Evolutionary conservation across 1,140 invertebrate genomes (phyloP).

Genomic region (Neelides sp.): DNA sequence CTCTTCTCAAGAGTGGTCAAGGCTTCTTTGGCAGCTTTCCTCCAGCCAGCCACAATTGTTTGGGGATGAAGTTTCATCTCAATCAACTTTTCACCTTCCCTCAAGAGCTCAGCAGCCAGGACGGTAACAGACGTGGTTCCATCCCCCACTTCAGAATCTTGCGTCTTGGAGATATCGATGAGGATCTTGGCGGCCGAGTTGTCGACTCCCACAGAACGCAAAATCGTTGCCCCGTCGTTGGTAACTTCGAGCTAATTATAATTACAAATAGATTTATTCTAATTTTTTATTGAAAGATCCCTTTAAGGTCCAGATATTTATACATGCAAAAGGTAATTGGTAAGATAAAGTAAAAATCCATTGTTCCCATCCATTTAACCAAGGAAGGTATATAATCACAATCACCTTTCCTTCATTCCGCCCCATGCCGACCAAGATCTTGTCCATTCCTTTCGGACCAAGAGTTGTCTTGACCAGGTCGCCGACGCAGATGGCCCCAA

Average conservation of each 20-base stretch:
- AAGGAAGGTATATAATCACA: neutral
- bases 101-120: slow-evolving; percentile 83
- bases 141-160: slow-evolving; percentile 99
- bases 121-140: slow-evolving; percentile 98
- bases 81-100: slow-evolving; percentile 89
- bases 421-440: slow-evolving; percentile 82
- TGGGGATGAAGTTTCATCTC: slow-evolving; percentile 95
- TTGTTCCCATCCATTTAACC: neutral
- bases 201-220: slow-evolving; percentile 92
- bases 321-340: too few relatives aligned
- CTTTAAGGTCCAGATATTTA: too few relatives aligned
- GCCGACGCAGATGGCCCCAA: slow-evolving; percentile 95
- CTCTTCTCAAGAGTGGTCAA: slow-evolving; percentile 61
- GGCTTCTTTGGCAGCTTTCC: slow-evolving; percentile 70
- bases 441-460: slow-evolving; percentile 99
- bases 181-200: slow-evolving; percentile 98
- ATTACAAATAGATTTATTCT: too few relatives aligned
- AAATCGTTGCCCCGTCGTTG: slow-evolving; percentile 98
- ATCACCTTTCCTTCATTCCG: slow-evolving; percentile 52
- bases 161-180: slow-evolving; percentile 95
- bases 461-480: slow-evolving; percentile 96
- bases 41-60: slow-evolving; percentile 92
- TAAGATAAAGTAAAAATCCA: too few relatives aligned
- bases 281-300: too few relatives aligned
- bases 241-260: slow-evolving; percentile 73